phyloP scores from a whole-genome alignment of 2,888 invertebrate genomes.

The Athalia circularis region DNA sequence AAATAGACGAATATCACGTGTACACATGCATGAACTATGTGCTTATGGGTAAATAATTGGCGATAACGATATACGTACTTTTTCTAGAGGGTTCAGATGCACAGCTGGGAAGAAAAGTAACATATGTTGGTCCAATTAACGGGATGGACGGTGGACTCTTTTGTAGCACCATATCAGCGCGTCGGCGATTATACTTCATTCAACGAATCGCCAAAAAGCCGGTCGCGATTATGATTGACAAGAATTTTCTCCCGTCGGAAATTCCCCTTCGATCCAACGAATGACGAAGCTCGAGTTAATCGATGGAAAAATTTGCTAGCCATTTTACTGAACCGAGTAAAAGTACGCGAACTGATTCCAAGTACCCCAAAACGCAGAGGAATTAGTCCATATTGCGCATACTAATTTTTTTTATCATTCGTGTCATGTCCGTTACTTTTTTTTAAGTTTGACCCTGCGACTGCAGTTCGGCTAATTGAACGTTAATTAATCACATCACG shows the following conservation, averaged over 20 bases:
- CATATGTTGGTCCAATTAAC: neutral
- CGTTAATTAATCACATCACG: constrained; percentile 3
- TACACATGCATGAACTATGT: too few relatives aligned
- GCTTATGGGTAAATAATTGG: too few relatives aligned
- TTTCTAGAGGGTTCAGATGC: neutral
- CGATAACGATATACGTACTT: too few relatives aligned
- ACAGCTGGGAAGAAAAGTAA: neutral
- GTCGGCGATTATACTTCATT: too few relatives aligned
- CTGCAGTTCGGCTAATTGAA: constrained; percentile 14
- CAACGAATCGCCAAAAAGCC: too few relatives aligned
- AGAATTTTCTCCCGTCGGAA: too few relatives aligned
- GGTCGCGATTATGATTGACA: too few relatives aligned
- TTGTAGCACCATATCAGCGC: neutral
- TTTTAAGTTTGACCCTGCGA: neutral
- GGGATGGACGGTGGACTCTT: neutral
- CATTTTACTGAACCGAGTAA: neutral
- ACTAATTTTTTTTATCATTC: neutral
- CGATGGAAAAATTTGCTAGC: neutral
- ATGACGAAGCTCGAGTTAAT: neutral
- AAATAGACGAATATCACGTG: too few relatives aligned
- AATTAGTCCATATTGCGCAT: neutral
- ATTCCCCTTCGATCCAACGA: too few relatives aligned
- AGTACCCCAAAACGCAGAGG: too few relatives aligned
- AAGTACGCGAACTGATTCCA: neutral
- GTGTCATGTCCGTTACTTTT: neutral